These are phyloP conservation scores for Phaethornis superciliosus DNA, from an alignment of 2,113 vertebrate genomes.

Conservation along the genomic window DNA sequence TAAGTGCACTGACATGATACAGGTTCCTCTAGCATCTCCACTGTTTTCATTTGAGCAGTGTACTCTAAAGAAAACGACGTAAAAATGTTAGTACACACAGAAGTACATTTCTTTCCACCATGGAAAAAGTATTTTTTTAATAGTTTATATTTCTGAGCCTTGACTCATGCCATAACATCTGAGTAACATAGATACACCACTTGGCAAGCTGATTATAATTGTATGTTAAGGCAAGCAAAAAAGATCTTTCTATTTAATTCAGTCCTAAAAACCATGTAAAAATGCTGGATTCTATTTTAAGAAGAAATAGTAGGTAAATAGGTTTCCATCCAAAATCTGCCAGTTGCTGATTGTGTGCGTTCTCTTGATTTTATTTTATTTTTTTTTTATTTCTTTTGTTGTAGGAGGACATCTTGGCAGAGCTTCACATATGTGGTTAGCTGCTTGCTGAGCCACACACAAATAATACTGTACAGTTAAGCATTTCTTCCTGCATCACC, in stretches of 20 bases:
- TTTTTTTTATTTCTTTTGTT: constrained; percentile 48
- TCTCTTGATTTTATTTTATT: not conserved
- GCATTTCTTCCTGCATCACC: constrained; percentile 58
- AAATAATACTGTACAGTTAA: constrained; percentile 49
- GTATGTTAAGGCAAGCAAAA: not conserved
- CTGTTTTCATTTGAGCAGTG: not conserved
- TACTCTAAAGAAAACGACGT: not conserved
- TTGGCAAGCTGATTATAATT: not conserved
- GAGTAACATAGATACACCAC: not conserved
- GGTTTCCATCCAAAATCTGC: constrained; percentile 13
- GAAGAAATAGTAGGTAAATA: constrained; percentile 51
- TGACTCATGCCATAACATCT: not conserved
- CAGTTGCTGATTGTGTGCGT: constrained; percentile 45
- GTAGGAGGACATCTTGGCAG: constrained; percentile 49
- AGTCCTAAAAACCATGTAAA: constrained; percentile 24
- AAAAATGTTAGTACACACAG: not conserved
- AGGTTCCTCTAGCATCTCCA: not conserved
- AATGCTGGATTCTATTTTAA: constrained; percentile 45
- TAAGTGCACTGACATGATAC: not conserved
- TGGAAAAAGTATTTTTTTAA: not conserved
- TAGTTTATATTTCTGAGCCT: not conserved
- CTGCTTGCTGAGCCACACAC: constrained; percentile 53
- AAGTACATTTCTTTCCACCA: not conserved
- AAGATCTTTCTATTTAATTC: constrained; percentile 1
- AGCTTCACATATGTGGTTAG: constrained; percentile 40